Percentiles rank a stretch among this genome's conserved stretches.
phyloP scores from a whole-genome alignment of 2,888 invertebrate species.

The Acronicta aceris region DNA sequence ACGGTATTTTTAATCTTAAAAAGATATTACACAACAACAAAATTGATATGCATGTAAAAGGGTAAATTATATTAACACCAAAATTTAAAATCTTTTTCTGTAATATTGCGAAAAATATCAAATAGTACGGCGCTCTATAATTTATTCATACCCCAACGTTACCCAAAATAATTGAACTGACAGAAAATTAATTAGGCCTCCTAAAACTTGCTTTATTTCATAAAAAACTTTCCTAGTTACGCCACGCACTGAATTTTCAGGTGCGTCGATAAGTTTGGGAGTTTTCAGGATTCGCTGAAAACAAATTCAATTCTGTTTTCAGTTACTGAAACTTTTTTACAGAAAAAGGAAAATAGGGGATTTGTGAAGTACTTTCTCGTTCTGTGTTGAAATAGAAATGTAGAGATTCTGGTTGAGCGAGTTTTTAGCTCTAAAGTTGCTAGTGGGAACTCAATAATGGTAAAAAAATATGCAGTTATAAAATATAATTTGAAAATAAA shows the following conservation, averaged over 20 bases:
- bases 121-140: not conserved
- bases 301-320: constrained; percentile 52
- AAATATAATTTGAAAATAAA: too few relatives aligned
- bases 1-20: too few relatives aligned
- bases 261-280: constrained; percentile 28
- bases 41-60: too few relatives aligned
- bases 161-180: constrained; percentile 26
- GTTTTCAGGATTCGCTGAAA: constrained; percentile 31
- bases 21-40: too few relatives aligned
- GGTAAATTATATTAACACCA: too few relatives aligned
- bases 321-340: constrained; percentile 42
- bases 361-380: constrained; percentile 15
- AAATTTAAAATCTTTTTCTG: too few relatives aligned
- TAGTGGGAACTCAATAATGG: not conserved
- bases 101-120: not conserved
- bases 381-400: constrained; percentile 35
- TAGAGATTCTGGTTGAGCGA: not conserved
- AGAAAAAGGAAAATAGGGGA: constrained; percentile 28
- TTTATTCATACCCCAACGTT: constrained; percentile 3
- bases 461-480: not conserved
- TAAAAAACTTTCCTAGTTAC: constrained; percentile 18
- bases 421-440: not conserved
- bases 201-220: constrained; percentile 36
- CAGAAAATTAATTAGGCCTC: constrained; percentile 40
- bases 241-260: constrained; percentile 13